Conservation (phyloP, 2,113 vertebrate species). For the Perca flavescens region DNA sequence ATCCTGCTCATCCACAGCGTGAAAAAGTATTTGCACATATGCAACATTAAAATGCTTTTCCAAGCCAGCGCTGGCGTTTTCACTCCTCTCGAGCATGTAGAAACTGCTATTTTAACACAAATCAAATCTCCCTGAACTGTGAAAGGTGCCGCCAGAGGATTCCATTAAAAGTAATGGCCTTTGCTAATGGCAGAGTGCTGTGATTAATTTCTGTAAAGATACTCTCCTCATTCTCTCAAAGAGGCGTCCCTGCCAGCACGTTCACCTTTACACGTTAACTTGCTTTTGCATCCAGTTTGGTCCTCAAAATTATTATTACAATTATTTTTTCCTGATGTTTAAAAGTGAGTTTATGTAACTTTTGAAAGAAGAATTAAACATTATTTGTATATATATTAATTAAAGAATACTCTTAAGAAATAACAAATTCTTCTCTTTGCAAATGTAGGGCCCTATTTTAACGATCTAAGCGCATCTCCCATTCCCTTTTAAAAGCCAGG, state of each 20-base stretch:
- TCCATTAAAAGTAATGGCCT: constrained; percentile 40
- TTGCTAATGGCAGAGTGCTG: constrained; percentile 5
- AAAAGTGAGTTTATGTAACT: neutral
- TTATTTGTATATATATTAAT: too few species aligned
- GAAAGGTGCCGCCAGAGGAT: constrained; percentile 23
- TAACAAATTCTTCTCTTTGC: too few species aligned
- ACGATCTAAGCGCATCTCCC: too few species aligned
- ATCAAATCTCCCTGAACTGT: constrained; percentile 35
- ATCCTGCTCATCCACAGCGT: constrained; percentile 41
- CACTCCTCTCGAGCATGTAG: constrained; percentile 7
- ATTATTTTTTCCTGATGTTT: neutral
- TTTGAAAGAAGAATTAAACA: neutral
- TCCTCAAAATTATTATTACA: too few species aligned
- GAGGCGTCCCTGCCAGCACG: neutral
- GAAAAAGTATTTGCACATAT: constrained; percentile 27
- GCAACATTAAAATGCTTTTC: constrained; percentile 24
- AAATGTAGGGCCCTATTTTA: too few species aligned
- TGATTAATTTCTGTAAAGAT: neutral
- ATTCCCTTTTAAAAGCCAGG: too few species aligned
- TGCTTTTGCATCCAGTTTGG: neutral
- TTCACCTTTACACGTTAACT: neutral
- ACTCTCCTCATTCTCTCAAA: neutral
- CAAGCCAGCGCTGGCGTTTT: constrained; percentile 8
- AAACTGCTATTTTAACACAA: constrained; percentile 27
- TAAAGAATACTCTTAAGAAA: too few species aligned